These are phyloP conservation scores for Macrosteles quadrilineatus DNA, from an alignment of 1,140 invertebrate species.

Conservation along the genomic window DNA sequence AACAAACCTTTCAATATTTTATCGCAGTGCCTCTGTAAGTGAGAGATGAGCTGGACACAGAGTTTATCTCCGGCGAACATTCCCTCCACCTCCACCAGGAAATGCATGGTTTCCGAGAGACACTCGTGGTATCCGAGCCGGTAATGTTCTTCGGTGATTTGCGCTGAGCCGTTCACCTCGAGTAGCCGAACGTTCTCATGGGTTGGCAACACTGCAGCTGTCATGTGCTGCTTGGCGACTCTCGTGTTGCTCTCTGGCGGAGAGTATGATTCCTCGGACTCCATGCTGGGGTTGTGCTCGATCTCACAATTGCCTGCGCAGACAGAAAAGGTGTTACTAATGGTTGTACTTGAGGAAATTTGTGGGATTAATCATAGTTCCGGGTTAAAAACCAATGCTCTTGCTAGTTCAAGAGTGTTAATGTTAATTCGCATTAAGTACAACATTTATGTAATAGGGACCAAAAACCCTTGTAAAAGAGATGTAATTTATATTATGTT, in stretches of 20 bases:
- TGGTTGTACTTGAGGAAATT: too few species aligned
- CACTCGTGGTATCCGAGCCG: conserved; percentile 86
- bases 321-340: too few species aligned
- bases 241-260: conserved; percentile 6
- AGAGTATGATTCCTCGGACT: conserved; percentile 22
- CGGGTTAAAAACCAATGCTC: too few species aligned
- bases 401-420: too few species aligned
- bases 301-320: conserved; percentile 14
- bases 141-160: conserved; percentile 60
- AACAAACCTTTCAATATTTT: conserved; percentile 63
- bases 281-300: not conserved
- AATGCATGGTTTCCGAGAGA: conserved; percentile 84
- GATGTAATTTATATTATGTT: too few species aligned
- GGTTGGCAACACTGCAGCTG: conserved; percentile 51
- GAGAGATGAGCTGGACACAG: conserved; percentile 77
- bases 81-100: conserved; percentile 83
- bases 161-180: not conserved
- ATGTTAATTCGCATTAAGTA: too few species aligned
- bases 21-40: conserved; percentile 83
- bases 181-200: not conserved
- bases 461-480: too few species aligned
- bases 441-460: too few species aligned
- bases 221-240: conserved; percentile 59
- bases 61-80: conserved; percentile 75
- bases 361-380: too few species aligned